A percentile compares a stretch with the other conserved stretches of the same genome.
phyloP scores from a whole-genome alignment of 2,797 vertebrate genomes.

The Erpetoichthys calabaricus region DNA sequence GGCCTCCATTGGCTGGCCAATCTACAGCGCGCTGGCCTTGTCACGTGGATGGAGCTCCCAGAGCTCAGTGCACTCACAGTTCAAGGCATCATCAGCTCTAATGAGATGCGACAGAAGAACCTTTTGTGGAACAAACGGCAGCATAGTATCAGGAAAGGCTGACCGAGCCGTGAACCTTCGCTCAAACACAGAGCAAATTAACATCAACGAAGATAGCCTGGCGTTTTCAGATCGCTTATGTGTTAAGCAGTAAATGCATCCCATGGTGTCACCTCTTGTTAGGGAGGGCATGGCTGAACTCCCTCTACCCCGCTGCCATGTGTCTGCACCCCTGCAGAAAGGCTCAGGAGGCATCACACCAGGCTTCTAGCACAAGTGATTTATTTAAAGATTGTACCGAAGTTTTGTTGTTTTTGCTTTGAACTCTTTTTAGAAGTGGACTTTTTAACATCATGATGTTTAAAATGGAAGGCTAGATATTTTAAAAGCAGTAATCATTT shows the following conservation, averaged over 20 bases:
- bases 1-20: too few species aligned
- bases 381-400: too few species aligned
- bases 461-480: too few species aligned
- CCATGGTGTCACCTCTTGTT: slow-evolving; percentile 41
- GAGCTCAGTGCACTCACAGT: slow-evolving; percentile 63
- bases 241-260: slow-evolving; percentile 40
- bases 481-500: too few species aligned
- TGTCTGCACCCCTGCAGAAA: too few species aligned
- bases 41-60: slow-evolving; percentile 33
- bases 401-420: too few species aligned
- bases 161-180: slow-evolving; percentile 74
- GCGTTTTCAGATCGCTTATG: slow-evolving; percentile 46
- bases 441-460: too few species aligned
- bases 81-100: slow-evolving; percentile 56
- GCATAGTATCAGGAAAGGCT: slow-evolving; percentile 77
- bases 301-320: too few species aligned
- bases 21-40: background rate
- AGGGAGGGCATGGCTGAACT: slow-evolving; percentile 31
- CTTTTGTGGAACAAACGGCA: slow-evolving; percentile 75
- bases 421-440: too few species aligned
- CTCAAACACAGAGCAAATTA: slow-evolving; percentile 80
- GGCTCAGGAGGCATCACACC: too few species aligned
- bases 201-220: slow-evolving; percentile 59
- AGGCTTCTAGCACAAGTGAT: too few species aligned
- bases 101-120: slow-evolving; percentile 64